These are phyloP conservation scores for Tiphia femorata DNA, from an alignment of 2,888 invertebrate genomes.

Conservation along the genomic window DNA sequence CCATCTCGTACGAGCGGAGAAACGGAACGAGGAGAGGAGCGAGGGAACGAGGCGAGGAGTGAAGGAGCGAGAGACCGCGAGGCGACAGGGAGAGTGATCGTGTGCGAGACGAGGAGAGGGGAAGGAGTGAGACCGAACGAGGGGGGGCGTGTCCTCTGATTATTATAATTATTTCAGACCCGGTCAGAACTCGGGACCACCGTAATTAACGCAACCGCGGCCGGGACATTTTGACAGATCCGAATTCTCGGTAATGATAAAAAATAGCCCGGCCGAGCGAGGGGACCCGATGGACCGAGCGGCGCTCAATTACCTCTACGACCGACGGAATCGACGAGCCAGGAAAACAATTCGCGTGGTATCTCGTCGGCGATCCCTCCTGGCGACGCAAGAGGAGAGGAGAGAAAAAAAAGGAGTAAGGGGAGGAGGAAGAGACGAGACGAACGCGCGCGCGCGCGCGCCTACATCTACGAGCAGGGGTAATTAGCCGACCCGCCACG, in stretches of 20 bases:
- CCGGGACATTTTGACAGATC: constrained; percentile 68
- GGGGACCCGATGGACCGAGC: constrained; percentile 13
- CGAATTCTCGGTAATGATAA: constrained; percentile 65
- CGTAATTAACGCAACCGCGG: constrained; percentile 65
- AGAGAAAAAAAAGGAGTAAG: constrained; percentile 3
- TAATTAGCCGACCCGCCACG: neutral
- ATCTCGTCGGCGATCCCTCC: constrained; percentile 14
- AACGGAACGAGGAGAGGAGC: constrained; percentile 40
- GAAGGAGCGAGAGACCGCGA: constrained; percentile 23
- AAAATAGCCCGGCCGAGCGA: constrained; percentile 53
- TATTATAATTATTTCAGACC: constrained; percentile 67
- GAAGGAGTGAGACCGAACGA: constrained; percentile 1
- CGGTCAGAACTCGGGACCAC: constrained; percentile 47
- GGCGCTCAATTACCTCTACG: constrained; percentile 45
- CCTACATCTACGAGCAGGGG: neutral
- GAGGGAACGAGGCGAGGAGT: neutral
- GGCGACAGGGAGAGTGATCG: too few species aligned
- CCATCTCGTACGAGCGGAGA: too few species aligned
- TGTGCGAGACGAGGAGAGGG: constrained; percentile 33
- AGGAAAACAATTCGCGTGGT: constrained; percentile 36
- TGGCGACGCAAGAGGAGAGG: neutral
- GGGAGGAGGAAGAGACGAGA: neutral
- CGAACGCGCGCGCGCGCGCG: neutral
- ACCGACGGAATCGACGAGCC: constrained; percentile 21
- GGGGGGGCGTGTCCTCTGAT: constrained; percentile 62